phyloP scores from a whole-genome alignment of 2,797 vertebrate genomes.

The Cirrhinus molitorella region DNA sequence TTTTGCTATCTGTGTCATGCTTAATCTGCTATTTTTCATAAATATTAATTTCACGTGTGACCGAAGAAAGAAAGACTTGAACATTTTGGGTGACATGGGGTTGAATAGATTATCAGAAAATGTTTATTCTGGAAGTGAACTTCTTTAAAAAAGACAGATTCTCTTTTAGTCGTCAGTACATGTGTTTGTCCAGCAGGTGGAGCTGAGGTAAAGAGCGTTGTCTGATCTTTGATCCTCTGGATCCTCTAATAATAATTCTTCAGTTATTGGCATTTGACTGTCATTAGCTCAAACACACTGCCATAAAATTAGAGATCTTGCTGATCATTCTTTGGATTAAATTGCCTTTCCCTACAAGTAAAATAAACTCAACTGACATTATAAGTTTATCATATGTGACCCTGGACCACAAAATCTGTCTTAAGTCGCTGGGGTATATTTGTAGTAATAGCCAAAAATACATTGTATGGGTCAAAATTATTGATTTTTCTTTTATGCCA shows the following conservation, averaged over 20 bases:
- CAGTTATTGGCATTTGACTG: not conserved
- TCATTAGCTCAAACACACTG: not conserved
- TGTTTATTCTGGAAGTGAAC: too few species aligned
- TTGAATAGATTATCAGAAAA: too few species aligned
- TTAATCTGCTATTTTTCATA: not conserved
- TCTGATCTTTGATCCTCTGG: not conserved
- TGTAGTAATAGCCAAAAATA: too few species aligned
- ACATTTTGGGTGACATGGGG: too few species aligned
- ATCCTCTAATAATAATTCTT: not conserved
- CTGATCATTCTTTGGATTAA: not conserved
- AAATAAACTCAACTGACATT: not conserved
- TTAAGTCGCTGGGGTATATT: too few species aligned
- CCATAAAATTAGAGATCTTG: not conserved
- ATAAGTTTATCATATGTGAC: not conserved
- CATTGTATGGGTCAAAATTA: too few species aligned
- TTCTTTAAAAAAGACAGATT: not conserved
- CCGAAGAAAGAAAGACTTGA: too few species aligned
- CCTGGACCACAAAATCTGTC: too few species aligned
- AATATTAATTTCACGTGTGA: too few species aligned
- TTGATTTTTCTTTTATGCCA: too few species aligned
- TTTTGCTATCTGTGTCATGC: not conserved
- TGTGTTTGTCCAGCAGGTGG: conserved; percentile 41
- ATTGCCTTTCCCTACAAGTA: not conserved
- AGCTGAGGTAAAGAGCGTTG: conserved; percentile 16
- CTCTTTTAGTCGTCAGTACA: not conserved